Evolutionary conservation across 2,113 vertebrate genomes (phyloP), one percentile per base, ranked within the genome.

Genomic region (Ardeotis arabs): DNA sequence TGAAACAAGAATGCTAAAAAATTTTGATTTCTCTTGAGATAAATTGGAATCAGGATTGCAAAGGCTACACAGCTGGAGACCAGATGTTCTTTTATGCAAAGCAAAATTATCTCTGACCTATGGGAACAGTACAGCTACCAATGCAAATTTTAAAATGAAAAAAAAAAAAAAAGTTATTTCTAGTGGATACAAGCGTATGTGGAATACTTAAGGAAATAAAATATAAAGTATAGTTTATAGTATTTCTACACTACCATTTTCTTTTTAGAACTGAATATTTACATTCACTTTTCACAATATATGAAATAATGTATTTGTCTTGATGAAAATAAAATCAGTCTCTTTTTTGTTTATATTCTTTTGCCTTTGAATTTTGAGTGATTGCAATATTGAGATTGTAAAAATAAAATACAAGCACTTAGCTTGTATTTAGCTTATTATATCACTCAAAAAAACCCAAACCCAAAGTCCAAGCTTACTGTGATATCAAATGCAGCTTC

Each of bases 401-500:
- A 64, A 79, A 81, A 22, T 23, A 74, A 67, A 84, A 70, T 12
- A 31, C 28, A 70, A 68, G 37, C 22, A 60, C 55, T 76, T 68
- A 67, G 22, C 12, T 69, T 31, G 3, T 9, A 76, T 56, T 87
- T 74, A 82, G 10, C 21, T 84, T 77, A 50, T 63, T 41, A 5
- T 10, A 33, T 27, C 1, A 2, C 37, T 82, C 69, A 3, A 28
- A 73, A 39, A 35, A 82, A 39, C 0, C 1, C 6, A 35, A 35
- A 35, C n/a, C 1, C 22, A 87, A 14, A 82, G 5, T 33, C 45
- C 63, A 64, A 93, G 98, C 99, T 99, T 98, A 99, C 99, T 84
- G 98, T 87, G 93, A 98, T 79, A 90, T 99, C 99, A 96, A 98
- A 98, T 96, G 98, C 98, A 69, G 98, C 97, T 94, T 99, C 99